Conservation (phyloP, 2,113 vertebrate species). For the Cnemophilus loriae region DNA sequence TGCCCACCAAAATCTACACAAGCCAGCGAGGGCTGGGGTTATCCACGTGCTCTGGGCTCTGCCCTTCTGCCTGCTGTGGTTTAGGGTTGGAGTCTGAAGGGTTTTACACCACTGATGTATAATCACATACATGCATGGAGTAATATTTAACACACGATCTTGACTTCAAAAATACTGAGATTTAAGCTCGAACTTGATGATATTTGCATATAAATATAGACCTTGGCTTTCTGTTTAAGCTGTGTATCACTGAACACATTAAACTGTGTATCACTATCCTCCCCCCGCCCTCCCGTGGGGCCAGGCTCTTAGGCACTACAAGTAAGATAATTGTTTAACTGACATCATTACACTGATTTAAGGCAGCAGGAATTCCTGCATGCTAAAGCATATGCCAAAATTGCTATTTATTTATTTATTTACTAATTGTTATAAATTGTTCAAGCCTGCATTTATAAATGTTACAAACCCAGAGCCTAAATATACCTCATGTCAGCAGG, state of each 20-base stretch:
- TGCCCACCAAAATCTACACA: background rate
- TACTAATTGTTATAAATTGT: background rate
- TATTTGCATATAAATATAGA: background rate
- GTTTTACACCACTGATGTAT: background rate
- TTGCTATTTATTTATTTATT: background rate
- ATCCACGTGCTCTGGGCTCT: background rate
- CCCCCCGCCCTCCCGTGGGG: no score
- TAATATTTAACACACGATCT: background rate
- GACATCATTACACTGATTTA: background rate
- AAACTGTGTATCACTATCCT: no score
- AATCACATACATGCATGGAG: background rate
- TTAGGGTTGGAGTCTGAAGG: background rate
- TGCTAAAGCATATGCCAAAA: background rate
- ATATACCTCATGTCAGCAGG: background rate
- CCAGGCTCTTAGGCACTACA: background rate
- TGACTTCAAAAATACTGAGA: background rate
- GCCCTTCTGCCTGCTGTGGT: background rate
- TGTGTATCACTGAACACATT: background rate
- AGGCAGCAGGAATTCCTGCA: background rate
- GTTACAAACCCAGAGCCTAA: background rate
- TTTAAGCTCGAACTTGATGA: background rate
- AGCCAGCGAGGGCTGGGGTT: background rate
- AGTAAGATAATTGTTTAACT: background rate
- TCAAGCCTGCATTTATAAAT: background rate
- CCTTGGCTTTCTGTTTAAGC: background rate